Evolutionary conservation across 2,888 invertebrate species (phyloP), one percentile per base, ranked within the genome.

Genomic region (Tenthredo livida): DNA sequence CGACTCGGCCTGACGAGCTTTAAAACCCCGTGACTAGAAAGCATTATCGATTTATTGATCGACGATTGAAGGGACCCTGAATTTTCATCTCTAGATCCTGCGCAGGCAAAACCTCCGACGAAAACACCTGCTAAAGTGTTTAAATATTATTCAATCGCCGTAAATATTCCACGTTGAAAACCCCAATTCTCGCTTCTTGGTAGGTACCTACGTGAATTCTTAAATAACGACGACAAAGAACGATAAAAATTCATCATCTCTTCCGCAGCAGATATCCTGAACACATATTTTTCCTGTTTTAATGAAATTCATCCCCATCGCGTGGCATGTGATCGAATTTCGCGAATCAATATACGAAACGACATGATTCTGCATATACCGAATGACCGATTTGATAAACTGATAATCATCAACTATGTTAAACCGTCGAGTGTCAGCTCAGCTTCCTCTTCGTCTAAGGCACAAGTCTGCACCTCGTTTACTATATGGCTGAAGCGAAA

Each of bases 401-500:
- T 77, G 54, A 54, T 80, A 61, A 80, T 61, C 21, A 78, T 58
- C 61, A 40, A 25, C 77, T 33, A 33, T 58, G 21, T 10, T 58
- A 37, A 12, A 29, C 17, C 37, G 61, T n/a, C 61, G 80, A 80
- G 80, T 80, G 40, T 80, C 80, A 80, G 25, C 43, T 61, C 40
- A 17, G 80, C 80, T 61, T 61, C 80, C 61, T 80, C 80, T 40
- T n/a, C 80, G 61, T 61, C 78, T 7, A 17, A 61, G 58, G 80
- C 80, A 77, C 54, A 77, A 47, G 77, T 73, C 77, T 54, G 77
- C 54, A 43, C 77, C 77, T 77, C 77, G 77, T 77, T 77, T n/a
- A 54, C 77, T 54, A 77, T 54, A 77, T 54, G 54, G 54, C 50
- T 80, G 37, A 17, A 50, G 80, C 61, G 80, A 80, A 80, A 80